Evolutionary conservation across 2,888 invertebrate genomes (phyloP), one percentile per base, ranked within the genome.

Genomic region (Drosophila tripunctata): DNA sequence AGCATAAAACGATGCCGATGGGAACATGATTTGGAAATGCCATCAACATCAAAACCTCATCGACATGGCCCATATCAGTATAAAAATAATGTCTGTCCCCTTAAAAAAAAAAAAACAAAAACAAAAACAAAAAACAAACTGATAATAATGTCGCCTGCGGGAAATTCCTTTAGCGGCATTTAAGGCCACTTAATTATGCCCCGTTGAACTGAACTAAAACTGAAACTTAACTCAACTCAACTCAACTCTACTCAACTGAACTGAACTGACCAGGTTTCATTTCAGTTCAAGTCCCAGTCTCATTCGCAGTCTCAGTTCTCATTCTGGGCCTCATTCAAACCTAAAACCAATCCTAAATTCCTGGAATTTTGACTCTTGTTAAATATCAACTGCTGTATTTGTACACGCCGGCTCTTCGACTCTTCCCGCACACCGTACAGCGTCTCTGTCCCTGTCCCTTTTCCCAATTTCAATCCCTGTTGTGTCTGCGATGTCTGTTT

Each of bases 281-380:
- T 19, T 41, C 52, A 40, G 40, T 43, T 12, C 30, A n/a, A 6
- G 12, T 43, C 19, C 30, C 17, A 6, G 12, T 24, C 54, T 8
- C 35, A 4, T 1, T 44, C 45, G 4, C 33, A 15, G 10, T 43
- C 43, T n/a, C 33, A 4, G 4, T 6, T 21, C 51, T 30, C 27
- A 12, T 5, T 40, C 55, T 56, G 52, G 27, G 24, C 33, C 43
- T 43, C 47, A 40, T 22, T 48, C 36, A 24, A 61, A 44, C 54
- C 50, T 33, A 58, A 75, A 81, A 84, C 80, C 88, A 85, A 86
- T 88, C 83, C 86, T 79, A 85, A 83, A 88, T 89, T 89, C 89
- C 83, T 67, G 82, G 89, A 89, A 89, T 84, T 88, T 74, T 50
- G 78, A 69, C 74, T 81, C 80, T 81, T 74, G 76, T 81, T 82